Evolutionary conservation across 2,113 vertebrate species (phyloP).

Genomic region (Bettongia penicillata): DNA sequence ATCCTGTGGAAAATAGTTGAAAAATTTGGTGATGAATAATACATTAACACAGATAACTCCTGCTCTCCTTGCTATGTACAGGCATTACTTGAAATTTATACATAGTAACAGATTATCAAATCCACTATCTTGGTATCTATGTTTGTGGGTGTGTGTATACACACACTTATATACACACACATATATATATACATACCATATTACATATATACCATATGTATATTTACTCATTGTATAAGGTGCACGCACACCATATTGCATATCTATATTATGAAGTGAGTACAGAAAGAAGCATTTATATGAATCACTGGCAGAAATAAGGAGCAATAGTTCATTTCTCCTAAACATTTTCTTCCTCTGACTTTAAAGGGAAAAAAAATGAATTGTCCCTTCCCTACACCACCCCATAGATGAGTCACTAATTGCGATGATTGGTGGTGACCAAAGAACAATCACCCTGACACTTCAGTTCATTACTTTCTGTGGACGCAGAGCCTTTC

Average conservation of each 20-base stretch:
- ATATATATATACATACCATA: not conserved
- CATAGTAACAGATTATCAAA: not conserved
- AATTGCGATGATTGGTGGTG: constrained; percentile 5
- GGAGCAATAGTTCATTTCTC: not conserved
- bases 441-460: not conserved
- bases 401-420: not conserved
- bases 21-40: constrained; percentile 4
- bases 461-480: constrained; percentile 7
- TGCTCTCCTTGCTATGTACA: not conserved
- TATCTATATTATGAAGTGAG: constrained; percentile 1
- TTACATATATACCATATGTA: not conserved
- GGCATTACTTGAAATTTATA: not conserved
- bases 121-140: not conserved
- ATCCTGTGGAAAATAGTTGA: constrained; percentile 40
- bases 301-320: constrained; percentile 4
- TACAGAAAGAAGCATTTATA: not conserved
- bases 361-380: not conserved
- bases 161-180: not conserved
- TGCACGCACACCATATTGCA: too few relatives aligned
- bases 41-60: not conserved
- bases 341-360: constrained; percentile 14
- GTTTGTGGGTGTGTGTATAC: too few relatives aligned
- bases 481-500: not conserved
- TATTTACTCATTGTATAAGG: not conserved
- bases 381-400: not conserved